Evolutionary conservation across 2,797 vertebrate genomes (phyloP).

Genomic region (Sebastes itinus): DNA sequence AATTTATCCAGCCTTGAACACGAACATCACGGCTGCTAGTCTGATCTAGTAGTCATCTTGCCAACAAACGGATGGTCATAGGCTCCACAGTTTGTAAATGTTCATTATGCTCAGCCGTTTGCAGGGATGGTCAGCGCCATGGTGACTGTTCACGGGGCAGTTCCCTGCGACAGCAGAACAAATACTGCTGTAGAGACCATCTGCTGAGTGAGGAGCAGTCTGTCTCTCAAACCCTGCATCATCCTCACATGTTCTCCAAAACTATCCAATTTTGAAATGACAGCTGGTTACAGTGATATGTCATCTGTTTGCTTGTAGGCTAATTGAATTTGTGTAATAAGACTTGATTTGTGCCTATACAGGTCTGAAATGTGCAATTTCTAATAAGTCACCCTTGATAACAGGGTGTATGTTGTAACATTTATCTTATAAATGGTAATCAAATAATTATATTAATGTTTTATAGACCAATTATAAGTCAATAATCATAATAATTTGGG

Average conservation of each 20-base stretch:
- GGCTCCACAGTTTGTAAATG: constrained; percentile 10
- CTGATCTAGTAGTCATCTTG: constrained; percentile 20
- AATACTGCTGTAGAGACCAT: constrained; percentile 68
- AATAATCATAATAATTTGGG: neutral
- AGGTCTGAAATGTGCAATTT: neutral
- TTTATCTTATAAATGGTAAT: neutral
- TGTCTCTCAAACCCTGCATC: constrained; percentile 42
- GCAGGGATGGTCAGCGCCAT: constrained; percentile 16
- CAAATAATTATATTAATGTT: neutral
- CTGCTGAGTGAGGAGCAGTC: constrained; percentile 57
- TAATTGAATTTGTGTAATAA: neutral
- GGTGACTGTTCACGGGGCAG: constrained; percentile 57
- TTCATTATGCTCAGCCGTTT: constrained; percentile 37
- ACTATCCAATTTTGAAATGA: neutral
- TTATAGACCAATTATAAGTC: neutral
- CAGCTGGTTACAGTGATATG: neutral
- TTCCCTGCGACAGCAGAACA: constrained; percentile 46
- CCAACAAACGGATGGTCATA: constrained; percentile 11
- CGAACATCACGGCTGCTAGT: neutral
- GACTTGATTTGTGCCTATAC: neutral
- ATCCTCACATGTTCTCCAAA: constrained; percentile 28
- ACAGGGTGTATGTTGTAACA: neutral
- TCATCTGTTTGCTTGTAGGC: neutral
- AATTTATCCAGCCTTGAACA: neutral
- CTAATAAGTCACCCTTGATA: neutral